A percentile compares a stretch with the other conserved stretches of the same genome.
Evolutionary conservation across 2,888 invertebrate genomes (phyloP).

Genomic region (Orthosia incerta): DNA sequence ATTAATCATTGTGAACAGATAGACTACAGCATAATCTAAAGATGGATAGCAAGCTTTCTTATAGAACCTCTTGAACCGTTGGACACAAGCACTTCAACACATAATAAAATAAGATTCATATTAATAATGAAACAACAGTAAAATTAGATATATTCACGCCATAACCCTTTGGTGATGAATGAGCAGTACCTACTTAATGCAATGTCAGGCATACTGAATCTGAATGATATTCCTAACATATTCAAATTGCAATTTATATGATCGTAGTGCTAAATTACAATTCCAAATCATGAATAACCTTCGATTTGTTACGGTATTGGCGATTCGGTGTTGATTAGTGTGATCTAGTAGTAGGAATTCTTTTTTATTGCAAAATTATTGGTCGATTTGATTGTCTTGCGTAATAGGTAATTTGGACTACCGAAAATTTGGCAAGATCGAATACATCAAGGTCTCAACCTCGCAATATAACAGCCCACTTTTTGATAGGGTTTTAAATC

Average conservation of each 20-base stretch:
- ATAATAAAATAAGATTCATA: slow-evolving; percentile 44
- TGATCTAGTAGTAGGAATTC: slow-evolving; percentile 51
- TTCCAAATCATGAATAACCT: slow-evolving; percentile 56
- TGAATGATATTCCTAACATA: slow-evolving; percentile 55
- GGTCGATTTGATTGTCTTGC: slow-evolving; percentile 37
- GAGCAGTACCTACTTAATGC: slow-evolving; percentile 45
- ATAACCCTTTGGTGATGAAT: slow-evolving; percentile 55
- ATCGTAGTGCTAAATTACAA: slow-evolving; percentile 43
- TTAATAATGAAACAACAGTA: slow-evolving; percentile 56
- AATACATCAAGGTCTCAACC: background rate
- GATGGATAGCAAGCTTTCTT: background rate
- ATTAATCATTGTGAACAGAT: background rate
- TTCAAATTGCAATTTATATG: slow-evolving; percentile 48
- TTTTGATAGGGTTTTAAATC: background rate
- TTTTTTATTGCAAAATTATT: slow-evolving; percentile 42
- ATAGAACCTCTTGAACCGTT: slow-evolving; percentile 11
- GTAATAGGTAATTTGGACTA: slow-evolving; percentile 31
- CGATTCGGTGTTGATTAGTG: slow-evolving; percentile 36
- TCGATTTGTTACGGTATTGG: slow-evolving; percentile 59
- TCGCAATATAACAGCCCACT: background rate
- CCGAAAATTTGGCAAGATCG: background rate
- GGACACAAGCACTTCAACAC: slow-evolving; percentile 9
- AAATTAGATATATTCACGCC: slow-evolving; percentile 54
- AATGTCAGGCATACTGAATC: slow-evolving; percentile 43
- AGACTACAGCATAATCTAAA: background rate